Conservation (phyloP, 2,113 vertebrate species). For the Tachysurus fulvidraco region DNA sequence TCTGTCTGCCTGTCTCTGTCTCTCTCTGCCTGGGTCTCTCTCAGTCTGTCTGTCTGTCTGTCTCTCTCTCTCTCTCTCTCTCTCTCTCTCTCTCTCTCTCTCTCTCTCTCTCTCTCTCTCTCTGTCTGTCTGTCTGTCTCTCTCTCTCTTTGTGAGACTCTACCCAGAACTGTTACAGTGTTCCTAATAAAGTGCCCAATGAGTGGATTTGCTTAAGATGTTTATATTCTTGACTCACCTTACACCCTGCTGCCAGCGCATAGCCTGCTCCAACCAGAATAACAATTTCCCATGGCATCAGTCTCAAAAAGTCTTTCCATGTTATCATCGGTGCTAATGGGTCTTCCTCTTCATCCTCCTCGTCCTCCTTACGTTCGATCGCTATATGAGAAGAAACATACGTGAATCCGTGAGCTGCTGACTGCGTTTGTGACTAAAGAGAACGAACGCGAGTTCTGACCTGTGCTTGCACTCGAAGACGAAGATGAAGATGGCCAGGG, state of each 20-base stretch:
- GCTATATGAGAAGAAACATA: not conserved
- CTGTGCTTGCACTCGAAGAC: conserved; percentile 70
- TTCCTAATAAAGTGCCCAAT: too few species aligned
- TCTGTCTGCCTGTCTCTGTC: too few species aligned
- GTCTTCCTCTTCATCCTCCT: conserved; percentile 60
- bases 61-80: too few species aligned
- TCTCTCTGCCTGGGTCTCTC: too few species aligned
- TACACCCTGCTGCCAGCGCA: conserved; percentile 94
- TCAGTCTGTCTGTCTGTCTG: too few species aligned
- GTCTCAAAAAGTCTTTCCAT: conserved; percentile 97
- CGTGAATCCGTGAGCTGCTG: not conserved
- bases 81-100: too few species aligned
- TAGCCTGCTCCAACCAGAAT: conserved; percentile 98
- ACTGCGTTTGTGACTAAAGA: not conserved
- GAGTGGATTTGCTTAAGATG: not conserved
- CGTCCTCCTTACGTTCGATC: not conserved
- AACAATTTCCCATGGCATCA: conserved; percentile 99
- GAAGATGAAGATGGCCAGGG: conserved; percentile 77
- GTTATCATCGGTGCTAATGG: conserved; percentile 87
- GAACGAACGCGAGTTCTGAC: conserved; percentile 60
- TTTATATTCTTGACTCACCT: conserved; percentile 72
- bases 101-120: too few species aligned
- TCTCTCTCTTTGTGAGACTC: too few species aligned
- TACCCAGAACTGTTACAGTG: too few species aligned
- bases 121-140: too few species aligned